phyloP scores from a whole-genome alignment of 2,888 invertebrate species.

The Morinoia aosen region DNA sequence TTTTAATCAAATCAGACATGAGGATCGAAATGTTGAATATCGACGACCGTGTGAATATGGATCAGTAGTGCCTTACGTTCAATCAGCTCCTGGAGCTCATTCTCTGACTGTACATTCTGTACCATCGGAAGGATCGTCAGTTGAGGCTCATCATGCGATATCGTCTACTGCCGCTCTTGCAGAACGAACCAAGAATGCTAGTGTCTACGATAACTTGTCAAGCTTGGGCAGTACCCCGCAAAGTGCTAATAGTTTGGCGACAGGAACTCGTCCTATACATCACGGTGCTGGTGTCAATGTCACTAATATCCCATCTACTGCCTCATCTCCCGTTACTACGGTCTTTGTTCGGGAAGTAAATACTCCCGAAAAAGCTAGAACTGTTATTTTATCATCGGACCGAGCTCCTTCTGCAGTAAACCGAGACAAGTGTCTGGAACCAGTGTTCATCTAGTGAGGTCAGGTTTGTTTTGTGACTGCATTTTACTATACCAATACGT shows the following conservation, averaged over 20 bases:
- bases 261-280: background rate
- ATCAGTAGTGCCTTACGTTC: background rate
- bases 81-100: background rate
- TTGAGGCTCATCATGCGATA: background rate
- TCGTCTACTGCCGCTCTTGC: background rate
- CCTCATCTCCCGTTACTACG: background rate
- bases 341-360: background rate
- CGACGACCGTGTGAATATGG: background rate
- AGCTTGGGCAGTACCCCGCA: background rate
- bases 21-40: background rate
- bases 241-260: background rate
- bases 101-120: background rate
- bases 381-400: slow-evolving; percentile 2
- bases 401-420: background rate
- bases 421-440: background rate
- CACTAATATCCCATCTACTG: background rate
- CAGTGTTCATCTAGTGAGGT: background rate
- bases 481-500: background rate
- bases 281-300: background rate
- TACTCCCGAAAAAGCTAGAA: slow-evolving; percentile 20
- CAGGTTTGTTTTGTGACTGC: background rate
- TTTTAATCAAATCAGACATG: background rate
- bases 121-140: background rate
- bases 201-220: slow-evolving; percentile 27
- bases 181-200: background rate